Percentiles rank a stretch among this genome's conserved stretches.
Evolutionary conservation across 53 echinoderm and acorn worm genomes (phyloP).

Genomic region (Crossaster papposus): DNA sequence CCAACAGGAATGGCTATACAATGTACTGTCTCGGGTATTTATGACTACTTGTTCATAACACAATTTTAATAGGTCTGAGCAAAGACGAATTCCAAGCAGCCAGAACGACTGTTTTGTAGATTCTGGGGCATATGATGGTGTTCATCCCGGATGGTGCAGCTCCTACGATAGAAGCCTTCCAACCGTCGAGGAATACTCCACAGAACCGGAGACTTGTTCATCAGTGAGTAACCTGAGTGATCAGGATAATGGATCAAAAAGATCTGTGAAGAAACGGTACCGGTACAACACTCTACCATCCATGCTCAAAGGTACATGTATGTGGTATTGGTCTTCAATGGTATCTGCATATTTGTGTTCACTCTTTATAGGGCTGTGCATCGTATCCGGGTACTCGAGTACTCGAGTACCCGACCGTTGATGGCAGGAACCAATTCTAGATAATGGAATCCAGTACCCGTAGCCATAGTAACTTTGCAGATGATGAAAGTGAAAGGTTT

Average conservation of each 20-base stretch:
- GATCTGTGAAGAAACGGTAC: not conserved
- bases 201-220: conserved; percentile 11
- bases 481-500: no score
- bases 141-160: not conserved
- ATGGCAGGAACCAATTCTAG: no score
- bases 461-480: no score
- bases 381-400: no score
- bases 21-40: no score
- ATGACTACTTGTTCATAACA: not conserved
- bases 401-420: no score
- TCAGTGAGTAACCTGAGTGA: conserved; percentile 41
- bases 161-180: not conserved
- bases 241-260: conserved; percentile 27
- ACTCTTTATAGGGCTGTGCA: no score
- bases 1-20: no score
- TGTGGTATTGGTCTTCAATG: no score
- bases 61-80: not conserved
- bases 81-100: not conserved
- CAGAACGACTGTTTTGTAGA: conserved; percentile 33
- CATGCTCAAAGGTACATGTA: conserved; percentile 22
- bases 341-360: no score
- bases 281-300: not conserved
- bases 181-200: conserved; percentile 13
- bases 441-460: no score
- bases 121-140: conserved; percentile 47